Conservation (phyloP, 64 coral and sea anemone genomes). For the Acropora tenuis region DNA sequence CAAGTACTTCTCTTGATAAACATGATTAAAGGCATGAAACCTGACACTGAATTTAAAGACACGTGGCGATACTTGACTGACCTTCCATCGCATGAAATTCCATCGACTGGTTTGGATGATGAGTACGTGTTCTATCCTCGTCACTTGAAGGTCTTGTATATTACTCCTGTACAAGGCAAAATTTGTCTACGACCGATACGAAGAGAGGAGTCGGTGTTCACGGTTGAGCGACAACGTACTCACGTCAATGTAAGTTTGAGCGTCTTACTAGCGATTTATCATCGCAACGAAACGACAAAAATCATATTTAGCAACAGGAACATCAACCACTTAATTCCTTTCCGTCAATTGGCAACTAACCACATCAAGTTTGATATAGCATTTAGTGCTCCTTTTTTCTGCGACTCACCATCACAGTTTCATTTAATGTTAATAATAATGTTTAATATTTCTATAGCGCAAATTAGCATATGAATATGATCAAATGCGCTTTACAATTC, state of each 20-base stretch:
- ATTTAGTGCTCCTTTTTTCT: too few species aligned
- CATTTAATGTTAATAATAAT: too few species aligned
- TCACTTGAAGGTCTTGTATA: slow-evolving; percentile 25
- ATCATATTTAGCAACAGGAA: too few species aligned
- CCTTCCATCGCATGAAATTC: background rate
- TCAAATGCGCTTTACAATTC: too few species aligned
- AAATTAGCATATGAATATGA: too few species aligned
- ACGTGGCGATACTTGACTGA: slow-evolving; percentile 23
- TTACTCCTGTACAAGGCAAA: background rate
- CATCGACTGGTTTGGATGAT: too few species aligned
- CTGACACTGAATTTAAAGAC: background rate
- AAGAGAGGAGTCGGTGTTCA: slow-evolving; percentile 2
- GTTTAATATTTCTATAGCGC: too few species aligned
- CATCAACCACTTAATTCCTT: too few species aligned
- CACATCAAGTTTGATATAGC: too few species aligned
- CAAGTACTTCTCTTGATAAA: slow-evolving; percentile 2
- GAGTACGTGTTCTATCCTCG: background rate
- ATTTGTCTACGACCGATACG: slow-evolving; percentile 2
- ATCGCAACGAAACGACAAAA: background rate
- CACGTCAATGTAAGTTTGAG: background rate
- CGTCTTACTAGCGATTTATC: background rate
- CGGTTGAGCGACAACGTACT: background rate
- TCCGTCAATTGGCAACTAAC: too few species aligned
- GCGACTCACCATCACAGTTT: too few species aligned
- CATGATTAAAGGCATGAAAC: slow-evolving; percentile 28